Conservation (phyloP, 1,140 invertebrate species). For the Drosophila lacertosa region DNA sequence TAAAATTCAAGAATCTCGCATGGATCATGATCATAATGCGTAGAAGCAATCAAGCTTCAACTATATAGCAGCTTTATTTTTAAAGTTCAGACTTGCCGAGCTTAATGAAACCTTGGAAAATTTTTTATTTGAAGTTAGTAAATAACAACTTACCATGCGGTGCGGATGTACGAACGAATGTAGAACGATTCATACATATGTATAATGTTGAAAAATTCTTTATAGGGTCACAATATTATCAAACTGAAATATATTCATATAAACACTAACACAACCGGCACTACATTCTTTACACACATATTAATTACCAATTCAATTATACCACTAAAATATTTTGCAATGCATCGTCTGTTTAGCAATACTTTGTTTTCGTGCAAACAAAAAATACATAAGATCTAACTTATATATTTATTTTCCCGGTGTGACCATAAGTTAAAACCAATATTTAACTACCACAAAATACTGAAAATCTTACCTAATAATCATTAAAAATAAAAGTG, state of each 20-base stretch:
- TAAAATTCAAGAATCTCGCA: too few relatives aligned
- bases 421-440: slow-evolving; percentile 4
- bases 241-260: not conserved
- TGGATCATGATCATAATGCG: too few relatives aligned
- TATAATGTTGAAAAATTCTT: too few relatives aligned
- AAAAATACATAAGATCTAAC: not conserved
- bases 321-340: not conserved
- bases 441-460: not conserved
- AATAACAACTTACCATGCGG: too few relatives aligned
- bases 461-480: not conserved
- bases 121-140: too few relatives aligned
- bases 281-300: not conserved
- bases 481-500: not conserved
- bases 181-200: too few relatives aligned
- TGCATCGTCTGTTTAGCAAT: not conserved
- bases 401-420: slow-evolving; percentile 1
- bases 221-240: slow-evolving; percentile 1
- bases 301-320: not conserved
- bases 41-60: too few relatives aligned
- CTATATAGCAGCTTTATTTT: too few relatives aligned
- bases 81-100: too few relatives aligned
- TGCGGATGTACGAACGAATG: too few relatives aligned
- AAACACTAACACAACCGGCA: not conserved
- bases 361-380: not conserved
- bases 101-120: too few relatives aligned